Conservation (phyloP, 2,888 invertebrate species). For the Drosophila robusta region DNA sequence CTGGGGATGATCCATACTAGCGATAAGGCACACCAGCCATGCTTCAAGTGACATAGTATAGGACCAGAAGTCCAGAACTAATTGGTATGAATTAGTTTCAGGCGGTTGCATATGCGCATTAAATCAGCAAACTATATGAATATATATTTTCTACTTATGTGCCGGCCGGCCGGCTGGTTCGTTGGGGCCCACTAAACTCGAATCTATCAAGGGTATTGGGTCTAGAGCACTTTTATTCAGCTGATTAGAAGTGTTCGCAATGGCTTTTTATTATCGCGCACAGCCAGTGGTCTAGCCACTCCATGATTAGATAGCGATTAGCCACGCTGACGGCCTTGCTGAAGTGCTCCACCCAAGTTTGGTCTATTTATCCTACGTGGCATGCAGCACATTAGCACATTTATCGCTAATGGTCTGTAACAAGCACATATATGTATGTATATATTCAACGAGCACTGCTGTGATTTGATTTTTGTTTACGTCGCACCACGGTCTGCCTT, state of each 20-base stretch:
- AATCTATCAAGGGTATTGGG: constrained; percentile 50
- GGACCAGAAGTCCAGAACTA: constrained; percentile 27
- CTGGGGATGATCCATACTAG: constrained; percentile 16
- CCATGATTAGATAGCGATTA: constrained; percentile 53
- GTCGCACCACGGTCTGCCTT: constrained; percentile 18
- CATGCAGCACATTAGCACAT: constrained; percentile 19
- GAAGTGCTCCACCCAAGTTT: constrained; percentile 3
- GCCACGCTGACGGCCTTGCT: constrained; percentile 48
- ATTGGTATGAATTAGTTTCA: constrained; percentile 55
- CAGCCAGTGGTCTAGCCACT: constrained; percentile 56
- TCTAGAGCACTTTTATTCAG: constrained; percentile 26
- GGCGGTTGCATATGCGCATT: constrained; percentile 48
- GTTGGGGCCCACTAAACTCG: constrained; percentile 1
- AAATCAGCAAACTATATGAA: constrained; percentile 2
- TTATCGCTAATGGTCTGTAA: constrained; percentile 11
- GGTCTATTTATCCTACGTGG: constrained; percentile 35
- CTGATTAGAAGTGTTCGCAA: constrained; percentile 44
- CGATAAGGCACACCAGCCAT: constrained; percentile 31
- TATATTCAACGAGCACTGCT: constrained; percentile 3
- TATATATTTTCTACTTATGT: neutral
- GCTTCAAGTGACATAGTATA: constrained; percentile 20
- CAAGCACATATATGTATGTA: neutral
- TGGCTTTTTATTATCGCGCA: constrained; percentile 30
- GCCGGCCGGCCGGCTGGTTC: constrained; percentile 4
- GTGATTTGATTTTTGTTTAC: constrained; percentile 33